Conservation (phyloP, 2,113 vertebrate species). For the Zosterops hypoxanthus region DNA sequence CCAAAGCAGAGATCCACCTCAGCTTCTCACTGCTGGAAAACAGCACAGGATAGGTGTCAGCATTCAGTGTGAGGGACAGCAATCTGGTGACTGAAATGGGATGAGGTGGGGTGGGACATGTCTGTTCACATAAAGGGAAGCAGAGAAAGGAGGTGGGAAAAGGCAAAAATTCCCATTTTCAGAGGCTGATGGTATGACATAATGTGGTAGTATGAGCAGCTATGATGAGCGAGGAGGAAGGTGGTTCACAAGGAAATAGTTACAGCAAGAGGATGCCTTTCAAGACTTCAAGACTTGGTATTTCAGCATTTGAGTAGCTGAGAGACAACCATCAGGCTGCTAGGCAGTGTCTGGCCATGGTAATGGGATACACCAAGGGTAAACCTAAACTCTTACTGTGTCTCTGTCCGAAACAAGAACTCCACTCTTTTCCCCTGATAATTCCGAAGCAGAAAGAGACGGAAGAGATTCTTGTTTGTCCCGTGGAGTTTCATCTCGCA, state of each 20-base stretch:
- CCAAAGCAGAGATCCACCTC: conserved; percentile 93
- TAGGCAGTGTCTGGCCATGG: background rate
- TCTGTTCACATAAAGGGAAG: background rate
- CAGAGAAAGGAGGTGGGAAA: background rate
- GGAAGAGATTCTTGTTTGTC: conserved; percentile 90
- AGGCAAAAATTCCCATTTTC: background rate
- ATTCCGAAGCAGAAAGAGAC: conserved; percentile 81
- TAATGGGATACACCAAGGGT: background rate
- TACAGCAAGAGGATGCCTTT: background rate
- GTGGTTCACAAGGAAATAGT: background rate
- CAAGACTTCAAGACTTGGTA: background rate
- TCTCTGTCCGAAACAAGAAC: conserved; percentile 88
- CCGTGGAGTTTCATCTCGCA: conserved; percentile 91
- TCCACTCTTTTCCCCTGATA: conserved; percentile 71
- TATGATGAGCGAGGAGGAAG: background rate
- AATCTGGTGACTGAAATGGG: background rate
- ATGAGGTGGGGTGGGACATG: accelerated
- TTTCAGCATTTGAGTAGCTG: background rate
- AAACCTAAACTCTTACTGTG: conserved; percentile 81
- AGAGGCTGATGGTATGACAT: background rate
- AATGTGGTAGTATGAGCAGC: background rate
- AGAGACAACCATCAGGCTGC: background rate
- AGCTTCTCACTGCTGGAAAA: conserved; percentile 89
- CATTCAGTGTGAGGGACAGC: background rate
- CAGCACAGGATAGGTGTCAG: background rate